phyloP scores from a whole-genome alignment of 2,888 invertebrate genomes.

The Ectemnius cavifrons region DNA sequence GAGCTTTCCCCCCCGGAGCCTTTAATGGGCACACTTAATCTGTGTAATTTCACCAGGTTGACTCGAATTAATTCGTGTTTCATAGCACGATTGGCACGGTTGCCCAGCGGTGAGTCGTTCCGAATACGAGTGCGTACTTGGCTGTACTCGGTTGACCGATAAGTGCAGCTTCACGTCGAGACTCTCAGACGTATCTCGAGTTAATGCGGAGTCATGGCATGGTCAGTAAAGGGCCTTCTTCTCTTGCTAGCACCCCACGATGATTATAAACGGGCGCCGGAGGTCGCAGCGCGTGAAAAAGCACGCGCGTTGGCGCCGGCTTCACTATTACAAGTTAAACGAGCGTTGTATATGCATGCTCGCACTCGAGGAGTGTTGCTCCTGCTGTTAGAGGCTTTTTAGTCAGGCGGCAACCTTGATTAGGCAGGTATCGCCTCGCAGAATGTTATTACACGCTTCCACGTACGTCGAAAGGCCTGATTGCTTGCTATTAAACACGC shows the following conservation, averaged over 20 bases:
- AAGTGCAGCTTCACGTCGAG: too few species aligned
- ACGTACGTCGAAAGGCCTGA: slow-evolving; percentile 50
- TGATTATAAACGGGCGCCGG: slow-evolving; percentile 4
- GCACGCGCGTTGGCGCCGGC: slow-evolving; percentile 60
- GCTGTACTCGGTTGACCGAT: too few species aligned
- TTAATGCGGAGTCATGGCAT: neutral
- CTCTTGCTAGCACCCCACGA: too few species aligned
- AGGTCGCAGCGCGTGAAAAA: slow-evolving; percentile 46
- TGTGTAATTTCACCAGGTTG: too few species aligned
- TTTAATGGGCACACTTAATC: too few species aligned
- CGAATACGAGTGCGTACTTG: too few species aligned
- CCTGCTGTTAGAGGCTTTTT: slow-evolving; percentile 45
- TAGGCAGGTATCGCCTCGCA: slow-evolving; percentile 59
- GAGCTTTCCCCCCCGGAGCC: neutral
- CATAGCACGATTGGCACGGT: slow-evolving; percentile 1
- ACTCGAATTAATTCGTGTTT: too few species aligned
- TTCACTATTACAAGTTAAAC: slow-evolving; percentile 61
- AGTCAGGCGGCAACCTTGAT: slow-evolving; percentile 48
- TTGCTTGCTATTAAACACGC: slow-evolving; percentile 39
- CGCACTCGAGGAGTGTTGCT: slow-evolving; percentile 24
- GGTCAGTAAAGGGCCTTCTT: too few species aligned
- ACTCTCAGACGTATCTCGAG: neutral
- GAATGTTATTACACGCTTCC: slow-evolving; percentile 61
- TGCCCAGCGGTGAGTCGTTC: neutral
- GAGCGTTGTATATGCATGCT: slow-evolving; percentile 19